A percentile compares a stretch with the other conserved stretches of the same genome.
phyloP scores from a whole-genome alignment of 2,797 vertebrate species.

The Myotis pilosus region DNA sequence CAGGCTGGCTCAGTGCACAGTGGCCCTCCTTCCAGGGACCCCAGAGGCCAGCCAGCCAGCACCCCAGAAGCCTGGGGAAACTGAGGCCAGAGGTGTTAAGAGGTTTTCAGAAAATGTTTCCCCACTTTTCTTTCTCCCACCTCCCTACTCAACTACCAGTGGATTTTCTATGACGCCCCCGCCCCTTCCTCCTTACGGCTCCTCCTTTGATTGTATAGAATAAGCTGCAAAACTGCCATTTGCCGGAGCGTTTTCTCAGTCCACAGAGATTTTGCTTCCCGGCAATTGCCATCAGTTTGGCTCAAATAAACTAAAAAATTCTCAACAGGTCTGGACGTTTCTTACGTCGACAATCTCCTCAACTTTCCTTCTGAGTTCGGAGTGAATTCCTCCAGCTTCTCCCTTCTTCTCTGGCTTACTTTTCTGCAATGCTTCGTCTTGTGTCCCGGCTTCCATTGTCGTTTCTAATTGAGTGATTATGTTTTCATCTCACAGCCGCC shows the following conservation, averaged over 20 bases:
- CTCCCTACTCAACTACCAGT: neutral
- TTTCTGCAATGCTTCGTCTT: neutral
- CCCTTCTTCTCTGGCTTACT: neutral
- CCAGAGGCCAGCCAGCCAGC: neutral
- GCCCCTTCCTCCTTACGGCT: neutral
- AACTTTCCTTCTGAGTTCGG: neutral
- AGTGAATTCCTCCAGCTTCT: neutral
- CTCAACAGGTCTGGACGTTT: neutral
- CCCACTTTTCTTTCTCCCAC: neutral
- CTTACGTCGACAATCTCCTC: neutral
- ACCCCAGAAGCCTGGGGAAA: neutral
- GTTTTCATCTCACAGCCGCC: neutral
- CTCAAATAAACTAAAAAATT: neutral
- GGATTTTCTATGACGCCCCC: neutral
- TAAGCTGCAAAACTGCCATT: neutral
- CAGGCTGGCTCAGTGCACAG: fast-evolving
- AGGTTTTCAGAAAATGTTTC: neutral
- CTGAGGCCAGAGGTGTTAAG: neutral
- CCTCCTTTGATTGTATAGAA: neutral
- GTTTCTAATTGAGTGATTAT: neutral
- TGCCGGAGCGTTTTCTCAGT: neutral
- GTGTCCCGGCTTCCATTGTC: neutral
- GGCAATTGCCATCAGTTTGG: neutral
- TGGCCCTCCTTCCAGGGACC: neutral
- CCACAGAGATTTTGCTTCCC: neutral